Evolutionary conservation across 2,113 vertebrate genomes (phyloP).

Genomic region (Centropus bengalensis): DNA sequence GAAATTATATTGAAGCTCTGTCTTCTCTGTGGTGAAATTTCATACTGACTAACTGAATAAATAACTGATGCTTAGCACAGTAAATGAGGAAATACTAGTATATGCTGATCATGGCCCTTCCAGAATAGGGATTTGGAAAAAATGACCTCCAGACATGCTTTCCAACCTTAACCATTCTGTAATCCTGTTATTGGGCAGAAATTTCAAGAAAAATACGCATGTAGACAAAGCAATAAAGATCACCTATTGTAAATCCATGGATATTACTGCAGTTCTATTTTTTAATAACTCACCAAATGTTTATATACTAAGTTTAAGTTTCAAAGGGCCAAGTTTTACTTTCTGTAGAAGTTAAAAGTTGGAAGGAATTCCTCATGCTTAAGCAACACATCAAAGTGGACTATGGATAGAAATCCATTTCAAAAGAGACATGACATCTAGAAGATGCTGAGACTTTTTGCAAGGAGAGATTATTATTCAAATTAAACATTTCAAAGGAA

Average conservation of each 20-base stretch:
- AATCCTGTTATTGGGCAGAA: not conserved
- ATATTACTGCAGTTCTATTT: not conserved
- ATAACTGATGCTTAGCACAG: not conserved
- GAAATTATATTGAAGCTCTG: not conserved
- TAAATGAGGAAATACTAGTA: not conserved
- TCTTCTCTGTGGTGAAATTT: not conserved
- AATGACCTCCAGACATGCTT: not conserved
- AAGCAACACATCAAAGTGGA: not conserved
- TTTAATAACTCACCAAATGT: not conserved
- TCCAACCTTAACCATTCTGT: not conserved
- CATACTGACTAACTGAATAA: too few relatives aligned
- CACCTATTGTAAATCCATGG: not conserved
- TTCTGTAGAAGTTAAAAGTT: not conserved
- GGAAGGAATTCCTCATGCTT: not conserved
- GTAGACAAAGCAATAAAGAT: not conserved
- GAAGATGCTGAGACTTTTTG: slow-evolving; percentile 6
- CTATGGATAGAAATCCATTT: not conserved
- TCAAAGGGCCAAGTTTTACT: not conserved
- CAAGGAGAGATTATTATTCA: slow-evolving; percentile 27
- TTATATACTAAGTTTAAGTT: not conserved
- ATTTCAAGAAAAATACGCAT: not conserved
- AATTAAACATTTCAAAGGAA: slow-evolving; percentile 56
- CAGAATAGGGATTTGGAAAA: not conserved
- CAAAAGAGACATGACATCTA: not conserved
- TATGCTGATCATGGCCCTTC: not conserved